phyloP scores from a whole-genome alignment of 2,113 vertebrate genomes.

The Ageneiosus marmoratus region DNA sequence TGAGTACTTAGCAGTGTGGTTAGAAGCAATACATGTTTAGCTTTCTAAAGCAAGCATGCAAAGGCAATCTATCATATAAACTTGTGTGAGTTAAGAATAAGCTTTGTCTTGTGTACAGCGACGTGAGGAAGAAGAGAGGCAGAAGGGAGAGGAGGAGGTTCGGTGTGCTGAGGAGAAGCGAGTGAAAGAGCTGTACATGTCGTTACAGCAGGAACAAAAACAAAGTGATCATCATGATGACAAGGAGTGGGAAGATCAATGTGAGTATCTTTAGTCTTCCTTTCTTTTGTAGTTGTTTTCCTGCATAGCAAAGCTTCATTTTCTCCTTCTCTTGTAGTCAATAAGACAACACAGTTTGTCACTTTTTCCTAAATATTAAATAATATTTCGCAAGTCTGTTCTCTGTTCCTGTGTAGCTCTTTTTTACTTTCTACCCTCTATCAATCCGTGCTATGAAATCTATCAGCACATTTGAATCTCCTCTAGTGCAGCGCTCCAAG shows the following conservation, averaged over 20 bases:
- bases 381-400: neutral
- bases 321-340: neutral
- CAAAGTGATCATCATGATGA: slow-evolving; percentile 69
- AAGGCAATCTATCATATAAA: neutral
- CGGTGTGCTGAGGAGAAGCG: slow-evolving; percentile 78
- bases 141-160: slow-evolving; percentile 80
- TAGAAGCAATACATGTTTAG: neutral
- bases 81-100: neutral
- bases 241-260: slow-evolving; percentile 80
- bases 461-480: neutral
- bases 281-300: neutral
- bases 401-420: neutral
- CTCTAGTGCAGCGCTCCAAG: slow-evolving; percentile 55
- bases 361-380: neutral
- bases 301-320: neutral
- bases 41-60: neutral
- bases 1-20: neutral
- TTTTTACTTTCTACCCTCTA: neutral
- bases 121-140: slow-evolving; percentile 82
- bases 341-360: neutral
- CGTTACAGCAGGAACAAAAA: slow-evolving; percentile 79
- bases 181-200: slow-evolving; percentile 78
- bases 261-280: slow-evolving; percentile 62
- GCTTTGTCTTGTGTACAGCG: slow-evolving; percentile 63
- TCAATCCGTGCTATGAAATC: neutral